Percentiles rank a stretch among this genome's conserved stretches.
These are phyloP conservation scores for Strongylocentrotus purpuratus DNA, from an alignment of 35 echinoderm and acorn worm species.

Conservation along the genomic window DNA sequence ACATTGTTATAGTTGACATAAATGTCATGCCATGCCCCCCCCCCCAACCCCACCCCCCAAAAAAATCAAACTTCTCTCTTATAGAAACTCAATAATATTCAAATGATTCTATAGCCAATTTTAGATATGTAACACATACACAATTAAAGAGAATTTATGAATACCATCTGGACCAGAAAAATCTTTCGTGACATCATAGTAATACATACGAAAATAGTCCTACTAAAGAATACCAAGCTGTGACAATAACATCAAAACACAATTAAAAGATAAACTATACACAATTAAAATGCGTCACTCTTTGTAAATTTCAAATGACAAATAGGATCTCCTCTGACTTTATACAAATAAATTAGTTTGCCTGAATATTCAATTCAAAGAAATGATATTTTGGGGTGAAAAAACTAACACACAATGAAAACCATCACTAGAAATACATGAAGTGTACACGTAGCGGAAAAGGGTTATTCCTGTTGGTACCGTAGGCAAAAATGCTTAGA, in stretches of 20 bases:
- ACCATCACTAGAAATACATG: background rate
- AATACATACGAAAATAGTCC: background rate
- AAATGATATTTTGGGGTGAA: background rate
- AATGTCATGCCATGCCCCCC: background rate
- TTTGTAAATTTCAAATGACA: background rate
- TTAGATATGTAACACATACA: background rate
- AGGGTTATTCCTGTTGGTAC: background rate
- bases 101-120: background rate
- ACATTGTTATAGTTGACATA: background rate
- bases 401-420: background rate
- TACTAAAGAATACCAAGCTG: background rate
- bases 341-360: background rate
- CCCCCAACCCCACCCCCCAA: background rate
- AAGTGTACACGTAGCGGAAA: background rate
- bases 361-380: background rate
- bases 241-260: background rate
- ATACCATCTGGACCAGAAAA: background rate
- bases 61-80: background rate
- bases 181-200: background rate
- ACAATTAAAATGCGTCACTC: conserved; percentile 4
- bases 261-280: background rate
- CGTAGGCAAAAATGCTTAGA: background rate
- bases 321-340: background rate
- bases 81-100: background rate
- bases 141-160: background rate